phyloP scores from a whole-genome alignment of 1,140 invertebrate species.

The Drosophila nikananu region DNA sequence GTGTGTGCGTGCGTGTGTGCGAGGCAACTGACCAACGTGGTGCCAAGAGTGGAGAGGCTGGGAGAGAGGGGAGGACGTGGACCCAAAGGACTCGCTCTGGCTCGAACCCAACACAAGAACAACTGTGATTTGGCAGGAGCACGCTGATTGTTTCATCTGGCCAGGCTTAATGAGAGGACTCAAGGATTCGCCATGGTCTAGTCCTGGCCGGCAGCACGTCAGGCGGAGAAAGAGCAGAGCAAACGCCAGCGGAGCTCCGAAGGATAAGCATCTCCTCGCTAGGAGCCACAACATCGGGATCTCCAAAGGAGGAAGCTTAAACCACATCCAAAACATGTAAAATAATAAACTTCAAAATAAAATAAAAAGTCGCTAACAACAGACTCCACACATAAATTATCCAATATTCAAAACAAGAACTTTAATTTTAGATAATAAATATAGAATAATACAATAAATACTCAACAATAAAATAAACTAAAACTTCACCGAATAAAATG shows the following conservation, averaged over 20 bases:
- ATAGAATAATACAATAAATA: conserved; percentile 4
- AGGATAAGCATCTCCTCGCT: conserved; percentile 58
- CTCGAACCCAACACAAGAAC: conserved; percentile 43
- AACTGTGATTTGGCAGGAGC: conserved; percentile 43
- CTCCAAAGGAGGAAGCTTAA: conserved; percentile 5
- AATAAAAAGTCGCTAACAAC: not conserved
- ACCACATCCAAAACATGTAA: conserved; percentile 16
- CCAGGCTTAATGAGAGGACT: conserved; percentile 55
- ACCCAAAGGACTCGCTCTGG: conserved; percentile 51
- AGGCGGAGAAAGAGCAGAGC: conserved; percentile 24
- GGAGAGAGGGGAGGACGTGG: conserved; percentile 2
- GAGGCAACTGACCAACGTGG: conserved; percentile 67
- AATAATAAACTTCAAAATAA: not conserved
- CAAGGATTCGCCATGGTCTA: conserved; percentile 7
- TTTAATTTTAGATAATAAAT: not conserved
- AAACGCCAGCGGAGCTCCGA: conserved; percentile 67
- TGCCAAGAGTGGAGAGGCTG: conserved; percentile 60
- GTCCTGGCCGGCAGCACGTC: conserved; percentile 39
- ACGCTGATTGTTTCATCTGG: conserved; percentile 60
- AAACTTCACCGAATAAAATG: not conserved
- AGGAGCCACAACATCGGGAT: conserved; percentile 22
- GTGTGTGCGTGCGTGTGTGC: conserved; percentile 28
- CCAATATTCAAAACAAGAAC: conserved; percentile 5
- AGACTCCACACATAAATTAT: too few relatives aligned
- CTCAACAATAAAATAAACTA: not conserved